Percentiles rank a stretch among this genome's conserved stretches.
These are phyloP conservation scores for Micrasema minimum DNA, from an alignment of 1,140 invertebrate genomes.

Conservation along the genomic window DNA sequence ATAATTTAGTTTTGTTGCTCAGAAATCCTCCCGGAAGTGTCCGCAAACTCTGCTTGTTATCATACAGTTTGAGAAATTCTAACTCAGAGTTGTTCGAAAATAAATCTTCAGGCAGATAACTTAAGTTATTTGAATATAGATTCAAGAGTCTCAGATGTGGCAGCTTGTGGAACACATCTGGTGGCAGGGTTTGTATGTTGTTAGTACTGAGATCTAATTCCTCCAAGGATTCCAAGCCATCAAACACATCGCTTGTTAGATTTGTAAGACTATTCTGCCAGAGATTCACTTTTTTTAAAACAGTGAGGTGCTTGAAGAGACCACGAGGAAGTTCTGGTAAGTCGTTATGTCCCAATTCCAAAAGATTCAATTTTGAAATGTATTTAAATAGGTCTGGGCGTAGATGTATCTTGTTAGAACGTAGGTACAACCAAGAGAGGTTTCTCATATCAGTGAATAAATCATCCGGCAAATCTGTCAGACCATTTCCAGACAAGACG, in stretches of 20 bases:
- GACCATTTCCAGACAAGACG: conserved; percentile 63
- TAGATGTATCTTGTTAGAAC: conserved; percentile 69
- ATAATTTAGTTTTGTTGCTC: conserved; percentile 67
- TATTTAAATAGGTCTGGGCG: conserved; percentile 68
- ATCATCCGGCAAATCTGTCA: conserved; percentile 68
- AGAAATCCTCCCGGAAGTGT: conserved; percentile 68
- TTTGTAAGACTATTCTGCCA: conserved; percentile 72
- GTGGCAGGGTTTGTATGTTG: conserved; percentile 67
- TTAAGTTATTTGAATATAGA: conserved; percentile 71
- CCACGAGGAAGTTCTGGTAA: conserved; percentile 68
- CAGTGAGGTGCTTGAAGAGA: conserved; percentile 69
- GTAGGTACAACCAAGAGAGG: conserved; percentile 69
- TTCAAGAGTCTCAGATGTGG: conserved; percentile 70
- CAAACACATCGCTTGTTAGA: conserved; percentile 69
- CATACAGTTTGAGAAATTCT: conserved; percentile 66
- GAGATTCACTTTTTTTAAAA: conserved; percentile 69
- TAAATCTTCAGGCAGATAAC: conserved; percentile 68
- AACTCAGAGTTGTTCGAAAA: conserved; percentile 68
- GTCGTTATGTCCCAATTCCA: conserved; percentile 73
- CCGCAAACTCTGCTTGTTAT: conserved; percentile 68
- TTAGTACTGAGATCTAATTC: conserved; percentile 73
- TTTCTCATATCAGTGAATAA: conserved; percentile 69
- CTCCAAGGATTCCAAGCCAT: conserved; percentile 67
- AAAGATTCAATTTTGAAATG: conserved; percentile 66
- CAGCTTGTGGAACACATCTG: conserved; percentile 69